phyloP scores from a whole-genome alignment of 2,888 invertebrate genomes.

The Cryptus viduatorius region DNA sequence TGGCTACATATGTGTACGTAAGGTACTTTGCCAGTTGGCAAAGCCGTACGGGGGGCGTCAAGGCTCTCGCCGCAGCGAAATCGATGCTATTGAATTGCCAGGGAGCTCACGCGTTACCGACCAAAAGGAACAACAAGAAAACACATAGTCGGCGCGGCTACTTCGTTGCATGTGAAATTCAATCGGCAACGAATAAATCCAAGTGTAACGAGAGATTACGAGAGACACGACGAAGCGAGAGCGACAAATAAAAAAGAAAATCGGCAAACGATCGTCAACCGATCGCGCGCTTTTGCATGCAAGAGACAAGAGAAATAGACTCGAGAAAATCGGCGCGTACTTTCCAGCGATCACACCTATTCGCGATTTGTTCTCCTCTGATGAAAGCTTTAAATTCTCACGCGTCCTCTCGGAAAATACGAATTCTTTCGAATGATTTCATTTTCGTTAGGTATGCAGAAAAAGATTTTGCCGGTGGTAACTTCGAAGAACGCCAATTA shows the following conservation, averaged over 20 bases:
- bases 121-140: constrained; percentile 32
- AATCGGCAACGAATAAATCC: constrained; percentile 59
- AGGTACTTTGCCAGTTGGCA: constrained; percentile 35
- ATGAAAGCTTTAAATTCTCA: background rate
- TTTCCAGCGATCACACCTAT: background rate
- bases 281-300: constrained; percentile 11
- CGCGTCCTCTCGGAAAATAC: background rate
- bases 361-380: background rate
- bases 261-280: background rate
- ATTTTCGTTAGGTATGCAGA: background rate
- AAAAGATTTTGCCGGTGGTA: background rate
- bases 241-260: background rate
- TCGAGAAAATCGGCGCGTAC: background rate
- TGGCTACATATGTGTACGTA: constrained; percentile 18
- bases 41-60: constrained; percentile 42
- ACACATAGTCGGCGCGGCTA: constrained; percentile 10
- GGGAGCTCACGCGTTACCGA: constrained; percentile 52
- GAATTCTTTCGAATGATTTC: background rate
- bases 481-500: constrained; percentile 7
- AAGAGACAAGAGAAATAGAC: background rate
- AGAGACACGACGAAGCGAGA: constrained; percentile 4
- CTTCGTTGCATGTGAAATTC: constrained; percentile 48
- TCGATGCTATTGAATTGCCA: constrained; percentile 62
- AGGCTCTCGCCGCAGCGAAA: constrained; percentile 49
- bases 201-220: constrained; percentile 50